Evolutionary conservation across 2,113 vertebrate species (phyloP).

Genomic region (Pteropus alecto): DNA sequence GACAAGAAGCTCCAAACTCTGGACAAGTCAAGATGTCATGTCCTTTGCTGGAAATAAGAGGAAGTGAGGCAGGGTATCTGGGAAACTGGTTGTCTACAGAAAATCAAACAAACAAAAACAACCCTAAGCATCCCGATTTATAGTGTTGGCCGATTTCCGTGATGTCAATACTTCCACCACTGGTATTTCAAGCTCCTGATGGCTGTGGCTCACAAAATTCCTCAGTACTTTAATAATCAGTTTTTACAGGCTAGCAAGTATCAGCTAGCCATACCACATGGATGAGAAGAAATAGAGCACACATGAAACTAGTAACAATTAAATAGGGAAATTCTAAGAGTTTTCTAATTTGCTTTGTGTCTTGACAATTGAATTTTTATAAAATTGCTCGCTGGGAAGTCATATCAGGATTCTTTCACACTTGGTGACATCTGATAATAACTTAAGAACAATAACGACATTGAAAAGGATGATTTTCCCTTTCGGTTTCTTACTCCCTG

Average conservation of each 20-base stretch:
- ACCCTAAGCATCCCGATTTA: neutral
- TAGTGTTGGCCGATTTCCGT: neutral
- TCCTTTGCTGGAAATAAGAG: neutral
- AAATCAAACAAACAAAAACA: neutral
- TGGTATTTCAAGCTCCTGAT: neutral
- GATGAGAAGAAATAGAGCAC: neutral
- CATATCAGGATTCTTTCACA: neutral
- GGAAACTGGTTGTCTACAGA: neutral
- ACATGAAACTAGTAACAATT: neutral
- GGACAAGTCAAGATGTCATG: neutral
- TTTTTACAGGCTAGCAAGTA: neutral
- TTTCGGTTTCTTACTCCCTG: neutral
- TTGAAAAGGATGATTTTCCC: neutral
- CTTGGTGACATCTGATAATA: neutral
- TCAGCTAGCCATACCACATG: rapidly evolving
- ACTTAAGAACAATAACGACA: neutral
- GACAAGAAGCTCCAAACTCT: neutral
- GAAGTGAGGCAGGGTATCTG: neutral
- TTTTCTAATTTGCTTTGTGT: neutral
- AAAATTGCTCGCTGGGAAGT: neutral
- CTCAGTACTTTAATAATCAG: neutral
- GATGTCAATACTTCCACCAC: neutral
- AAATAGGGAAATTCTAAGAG: neutral
- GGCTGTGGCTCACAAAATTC: neutral
- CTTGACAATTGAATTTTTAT: neutral